Base-by-base conservation (phyloP, 2,888 invertebrate genomes). In the Andrena praecox region DNA sequence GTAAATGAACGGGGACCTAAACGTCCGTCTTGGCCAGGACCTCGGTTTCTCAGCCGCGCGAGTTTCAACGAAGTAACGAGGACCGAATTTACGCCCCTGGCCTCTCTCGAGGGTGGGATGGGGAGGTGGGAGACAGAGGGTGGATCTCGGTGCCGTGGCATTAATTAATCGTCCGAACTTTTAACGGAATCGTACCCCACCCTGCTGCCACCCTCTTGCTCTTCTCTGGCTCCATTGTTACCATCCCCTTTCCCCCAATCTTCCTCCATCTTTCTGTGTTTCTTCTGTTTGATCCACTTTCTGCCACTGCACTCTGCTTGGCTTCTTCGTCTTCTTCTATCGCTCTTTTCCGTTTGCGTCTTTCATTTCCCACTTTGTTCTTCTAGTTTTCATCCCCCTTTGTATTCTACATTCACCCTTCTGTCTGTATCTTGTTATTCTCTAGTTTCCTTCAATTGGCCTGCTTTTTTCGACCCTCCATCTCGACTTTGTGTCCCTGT, bases 81-180 rank as follows among this genome's bases (percentile, higher is more conserved):
- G 52, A 80, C 74, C 69, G 73, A 82, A 86, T 81, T 84, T 71
- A 72, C 29, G 56, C 42, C 10, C 31, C 50, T 16, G 10, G 52
- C 6, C 31, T 33, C 31, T 33, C 8, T 33, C 8, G 20, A 24
- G 6, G 48, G 48, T 12, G 54, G 59, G 29, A 16, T 4, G 52
- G 67, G 27, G 63, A 74, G 42, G 63, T 35, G 50, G 67, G 62
- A 54, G 71, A 62, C 62, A 54, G 52, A 77, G 68, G 35, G 33
- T 42, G 42, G 42, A 42, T 68, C 60, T 50, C 59, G 35, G 60
- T 52, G 69, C 69, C 75, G 29, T 50, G 70, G 78, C 80, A 91
- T 91, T 92, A 91, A 92, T 92, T 91, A 91, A 91, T 91, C 88
- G 90, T 85, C 85, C 80, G 81, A 91, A 91, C 89, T 92, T 92